Base-by-base conservation (phyloP, 1,140 invertebrate species). In the Anagrus nilaparvatae region DNA sequence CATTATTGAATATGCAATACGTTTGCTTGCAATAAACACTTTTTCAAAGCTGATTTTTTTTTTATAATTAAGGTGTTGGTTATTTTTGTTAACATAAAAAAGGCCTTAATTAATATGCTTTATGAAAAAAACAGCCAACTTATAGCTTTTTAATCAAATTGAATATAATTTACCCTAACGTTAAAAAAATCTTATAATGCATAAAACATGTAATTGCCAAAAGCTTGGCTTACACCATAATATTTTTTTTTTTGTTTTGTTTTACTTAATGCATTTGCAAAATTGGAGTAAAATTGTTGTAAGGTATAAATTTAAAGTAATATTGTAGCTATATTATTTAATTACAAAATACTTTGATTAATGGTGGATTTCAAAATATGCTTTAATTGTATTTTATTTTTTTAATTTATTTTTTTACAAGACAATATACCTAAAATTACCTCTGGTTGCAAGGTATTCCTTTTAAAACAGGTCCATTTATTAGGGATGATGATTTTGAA, bases 301-400 rank as follows among this genome's bases (percentile, higher is more conserved):
- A 65, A 60, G 61, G 58, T 65, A 62, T 65, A 64, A 66, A 55
- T 65, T 63, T 62, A 62, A 55, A 63, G 55, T 57, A 65, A 60
- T 65, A 67, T 58, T 44, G 61, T 65, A 65, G 60, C 52, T 51
- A n/a, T n/a, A n/a, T n/a, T n/a, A 60, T 54, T 63, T 62, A 52
- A 58, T 60, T 64, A n/a, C n/a, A n/a, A n/a, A n/a, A 61, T 38
- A 51, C 43, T 61, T 57, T 50, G 47, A 49, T 46, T 58, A 63
- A 49, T 61, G 60, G 60, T 65, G 63, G 61, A 64, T 61, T 59
- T 65, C 61, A 53, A 65, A 65, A 61, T 62, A 56, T 59, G 57
- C 56, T 59, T 58, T 52, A 57, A n/a, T n/a, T n/a, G n/a, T n/a
- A n/a, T n/a, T n/a, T n/a, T n/a, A n/a, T n/a, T n/a, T n/a, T n/a